Evolutionary conservation across 2,797 vertebrate genomes (phyloP).

Genomic region (Aphelocoma californica): DNA sequence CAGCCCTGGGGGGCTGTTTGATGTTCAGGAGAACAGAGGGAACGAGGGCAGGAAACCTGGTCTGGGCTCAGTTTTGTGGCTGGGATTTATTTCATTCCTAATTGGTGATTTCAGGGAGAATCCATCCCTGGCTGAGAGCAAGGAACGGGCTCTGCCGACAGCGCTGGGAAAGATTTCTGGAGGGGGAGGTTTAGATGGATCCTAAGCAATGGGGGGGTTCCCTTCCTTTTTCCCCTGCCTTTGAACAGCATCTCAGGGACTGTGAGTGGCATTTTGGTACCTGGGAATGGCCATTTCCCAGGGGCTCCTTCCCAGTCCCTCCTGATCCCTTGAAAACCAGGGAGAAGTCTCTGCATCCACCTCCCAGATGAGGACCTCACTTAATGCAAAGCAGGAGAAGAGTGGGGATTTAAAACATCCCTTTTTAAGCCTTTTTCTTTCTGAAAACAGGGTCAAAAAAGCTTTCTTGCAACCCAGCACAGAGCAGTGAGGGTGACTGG

Average conservation of each 20-base stretch:
- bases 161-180: neutral
- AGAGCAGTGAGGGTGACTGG: neutral
- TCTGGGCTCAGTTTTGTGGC: neutral
- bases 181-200: neutral
- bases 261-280: neutral
- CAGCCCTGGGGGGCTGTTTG: neutral
- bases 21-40: conserved; percentile 1
- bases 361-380: neutral
- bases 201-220: accelerated
- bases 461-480: neutral
- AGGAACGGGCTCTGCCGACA: neutral
- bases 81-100: neutral
- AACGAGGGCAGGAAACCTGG: neutral
- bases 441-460: neutral
- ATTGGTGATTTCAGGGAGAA: neutral
- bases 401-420: neutral
- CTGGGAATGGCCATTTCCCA: neutral
- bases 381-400: neutral
- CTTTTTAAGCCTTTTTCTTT: neutral
- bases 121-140: neutral
- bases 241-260: neutral
- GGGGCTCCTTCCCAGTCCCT: neutral
- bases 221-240: neutral
- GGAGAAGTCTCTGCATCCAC: neutral
- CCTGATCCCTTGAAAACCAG: neutral